A percentile compares a stretch with the other conserved stretches of the same genome.
Evolutionary conservation across 1,140 invertebrate species (phyloP).

Genomic region (Akabosia matsudoensis): DNA sequence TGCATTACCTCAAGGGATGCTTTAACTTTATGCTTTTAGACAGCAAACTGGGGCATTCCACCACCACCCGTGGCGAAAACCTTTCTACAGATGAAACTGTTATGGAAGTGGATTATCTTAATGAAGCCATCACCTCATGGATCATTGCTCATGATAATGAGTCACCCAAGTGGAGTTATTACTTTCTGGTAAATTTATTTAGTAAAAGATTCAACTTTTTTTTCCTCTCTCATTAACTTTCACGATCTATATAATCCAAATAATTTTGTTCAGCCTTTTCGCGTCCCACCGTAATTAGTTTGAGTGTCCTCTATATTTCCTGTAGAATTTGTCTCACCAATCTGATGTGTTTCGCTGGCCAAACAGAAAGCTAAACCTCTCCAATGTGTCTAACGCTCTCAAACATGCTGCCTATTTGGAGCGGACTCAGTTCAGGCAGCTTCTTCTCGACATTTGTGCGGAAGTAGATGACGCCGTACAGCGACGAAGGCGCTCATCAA

Average conservation of each 20-base stretch:
- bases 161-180: constrained; percentile 16
- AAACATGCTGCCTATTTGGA: constrained; percentile 29
- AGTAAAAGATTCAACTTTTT: neutral
- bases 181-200: constrained; percentile 30
- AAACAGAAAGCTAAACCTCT: constrained; percentile 14
- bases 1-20: constrained; percentile 32
- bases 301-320: neutral
- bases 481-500: neutral
- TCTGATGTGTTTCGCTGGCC: constrained; percentile 25
- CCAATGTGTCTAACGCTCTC: constrained; percentile 25
- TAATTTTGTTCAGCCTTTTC: neutral
- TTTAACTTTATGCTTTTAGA: constrained; percentile 27
- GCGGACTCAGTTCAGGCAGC: constrained; percentile 28
- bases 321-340: constrained; percentile 28
- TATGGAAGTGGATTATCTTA: neutral
- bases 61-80: too few relatives aligned
- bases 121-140: constrained; percentile 34
- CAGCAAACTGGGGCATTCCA: neutral
- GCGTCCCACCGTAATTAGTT: neutral
- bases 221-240: neutral
- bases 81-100: too few relatives aligned
- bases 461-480: constrained; percentile 31
- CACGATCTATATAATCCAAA: neutral
- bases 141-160: constrained; percentile 34
- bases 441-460: constrained; percentile 30